phyloP scores from a whole-genome alignment of 1,140 invertebrate species.

The Papilio helenus region DNA sequence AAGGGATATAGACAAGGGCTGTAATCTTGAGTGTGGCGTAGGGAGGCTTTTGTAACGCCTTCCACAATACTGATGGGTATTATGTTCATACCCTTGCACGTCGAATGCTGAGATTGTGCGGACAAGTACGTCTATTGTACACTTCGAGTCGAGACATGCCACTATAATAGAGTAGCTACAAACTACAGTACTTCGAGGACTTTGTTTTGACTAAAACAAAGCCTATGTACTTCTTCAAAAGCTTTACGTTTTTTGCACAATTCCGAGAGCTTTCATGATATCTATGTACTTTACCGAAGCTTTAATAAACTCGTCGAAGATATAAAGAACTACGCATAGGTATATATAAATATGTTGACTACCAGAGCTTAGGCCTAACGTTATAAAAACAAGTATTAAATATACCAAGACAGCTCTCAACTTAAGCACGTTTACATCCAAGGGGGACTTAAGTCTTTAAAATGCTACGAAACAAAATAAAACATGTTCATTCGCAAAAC shows the following conservation, averaged over 20 bases:
- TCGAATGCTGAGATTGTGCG: constrained; percentile 26
- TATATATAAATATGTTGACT: not conserved
- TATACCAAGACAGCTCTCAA: constrained; percentile 4
- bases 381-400: not conserved
- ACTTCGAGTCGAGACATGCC: not conserved
- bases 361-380: not conserved
- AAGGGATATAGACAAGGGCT: constrained; percentile 18
- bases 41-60: constrained; percentile 28
- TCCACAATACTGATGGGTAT: constrained; percentile 26
- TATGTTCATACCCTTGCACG: constrained; percentile 31
- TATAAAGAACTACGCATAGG: not conserved
- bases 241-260: constrained; percentile 7
- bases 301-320: not conserved
- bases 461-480: constrained; percentile 28
- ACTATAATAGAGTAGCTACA: constrained; percentile 11
- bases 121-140: constrained; percentile 31
- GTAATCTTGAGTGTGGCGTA: constrained; percentile 29
- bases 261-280: not conserved
- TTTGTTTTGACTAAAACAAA: constrained; percentile 2
- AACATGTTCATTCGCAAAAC: constrained; percentile 18
- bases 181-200: not conserved
- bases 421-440: constrained; percentile 11
- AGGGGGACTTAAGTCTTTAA: not conserved
- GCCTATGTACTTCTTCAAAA: not conserved
- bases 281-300: too few relatives aligned